Conservation (phyloP, 1,140 invertebrate genomes). For the Gonioctena quinquepunctata region DNA sequence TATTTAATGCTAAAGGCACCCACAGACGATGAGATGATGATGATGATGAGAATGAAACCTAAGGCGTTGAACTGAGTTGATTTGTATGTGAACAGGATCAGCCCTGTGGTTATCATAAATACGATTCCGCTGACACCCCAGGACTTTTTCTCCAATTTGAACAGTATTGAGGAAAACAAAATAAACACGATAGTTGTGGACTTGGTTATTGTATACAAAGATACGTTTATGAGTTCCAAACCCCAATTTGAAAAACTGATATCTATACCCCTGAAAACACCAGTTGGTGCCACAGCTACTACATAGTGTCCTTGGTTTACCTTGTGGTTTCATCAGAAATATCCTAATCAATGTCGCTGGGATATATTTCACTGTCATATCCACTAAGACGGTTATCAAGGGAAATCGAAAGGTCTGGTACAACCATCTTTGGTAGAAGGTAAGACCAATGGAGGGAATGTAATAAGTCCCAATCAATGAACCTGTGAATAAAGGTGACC, state of each 20-base stretch:
- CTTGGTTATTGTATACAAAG: constrained; percentile 97
- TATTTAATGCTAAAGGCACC: no score
- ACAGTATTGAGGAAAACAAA: constrained; percentile 83
- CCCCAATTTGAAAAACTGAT: constrained; percentile 98
- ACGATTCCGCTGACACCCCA: constrained; percentile 87
- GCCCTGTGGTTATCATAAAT: constrained; percentile 84
- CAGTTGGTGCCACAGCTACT: constrained; percentile 73
- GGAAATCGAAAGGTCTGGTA: constrained; percentile 84
- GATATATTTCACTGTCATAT: constrained; percentile 82
- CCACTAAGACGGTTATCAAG: constrained; percentile 79
- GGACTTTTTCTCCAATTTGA: constrained; percentile 91
- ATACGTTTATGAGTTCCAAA: constrained; percentile 88
- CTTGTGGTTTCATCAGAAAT: constrained; percentile 64
- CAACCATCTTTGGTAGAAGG: constrained; percentile 94
- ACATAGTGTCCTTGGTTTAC: constrained; percentile 66
- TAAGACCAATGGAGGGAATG: constrained; percentile 88
- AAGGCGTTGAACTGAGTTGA: constrained; percentile 90
- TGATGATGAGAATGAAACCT: constrained; percentile 91
- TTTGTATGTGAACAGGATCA: constrained; percentile 96
- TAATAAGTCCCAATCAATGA: constrained; percentile 81
- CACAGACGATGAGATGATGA: no score
- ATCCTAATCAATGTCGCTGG: constrained; percentile 71
- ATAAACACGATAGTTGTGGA: constrained; percentile 95
- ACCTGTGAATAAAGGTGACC: constrained; percentile 53
- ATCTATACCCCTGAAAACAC: constrained; percentile 91